Evolutionary conservation across 37 sponge, comb jelly and placozoan species (phyloP).

Genomic region (Mnemiopsis leidyi): DNA sequence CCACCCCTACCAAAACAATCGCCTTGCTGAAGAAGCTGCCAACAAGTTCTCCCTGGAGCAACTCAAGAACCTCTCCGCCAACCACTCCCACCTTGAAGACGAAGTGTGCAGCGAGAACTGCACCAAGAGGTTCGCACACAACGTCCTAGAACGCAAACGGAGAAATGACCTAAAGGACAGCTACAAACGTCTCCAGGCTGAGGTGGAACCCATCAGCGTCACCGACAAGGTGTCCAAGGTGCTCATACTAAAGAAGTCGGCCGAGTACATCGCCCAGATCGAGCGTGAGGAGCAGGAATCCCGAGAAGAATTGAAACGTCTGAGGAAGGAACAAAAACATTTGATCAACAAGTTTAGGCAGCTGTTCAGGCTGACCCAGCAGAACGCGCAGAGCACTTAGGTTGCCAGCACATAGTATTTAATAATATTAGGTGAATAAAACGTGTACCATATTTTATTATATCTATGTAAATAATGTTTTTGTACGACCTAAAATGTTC

Average conservation of each 20-base stretch:
- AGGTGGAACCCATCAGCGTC: not conserved
- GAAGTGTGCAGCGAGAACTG: not conserved
- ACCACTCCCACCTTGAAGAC: not conserved
- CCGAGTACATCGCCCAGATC: not conserved
- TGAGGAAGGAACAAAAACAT: not conserved
- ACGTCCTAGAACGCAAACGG: not conserved
- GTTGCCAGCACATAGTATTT: not conserved
- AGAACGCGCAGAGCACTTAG: not conserved
- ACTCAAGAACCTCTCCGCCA: not conserved
- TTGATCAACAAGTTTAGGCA: slow-evolving; percentile 15
- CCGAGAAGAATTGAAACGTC: not conserved
- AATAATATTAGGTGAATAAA: not conserved
- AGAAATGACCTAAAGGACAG: not conserved
- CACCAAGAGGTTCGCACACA: not conserved
- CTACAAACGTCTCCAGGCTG: not conserved
- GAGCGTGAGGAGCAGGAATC: not conserved
- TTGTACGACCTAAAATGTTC: not conserved
- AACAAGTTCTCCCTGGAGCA: not conserved
- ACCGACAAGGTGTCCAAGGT: not conserved
- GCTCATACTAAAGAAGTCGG: not conserved
- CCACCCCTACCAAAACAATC: not conserved
- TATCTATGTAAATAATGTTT: slow-evolving; percentile 37
- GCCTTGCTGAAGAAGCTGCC: not conserved
- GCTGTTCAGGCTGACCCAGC: slow-evolving; percentile 14
- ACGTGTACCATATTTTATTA: slow-evolving; percentile 18